phyloP scores from a whole-genome alignment of 2,888 invertebrate genomes.

The Drosophila rellima region DNA sequence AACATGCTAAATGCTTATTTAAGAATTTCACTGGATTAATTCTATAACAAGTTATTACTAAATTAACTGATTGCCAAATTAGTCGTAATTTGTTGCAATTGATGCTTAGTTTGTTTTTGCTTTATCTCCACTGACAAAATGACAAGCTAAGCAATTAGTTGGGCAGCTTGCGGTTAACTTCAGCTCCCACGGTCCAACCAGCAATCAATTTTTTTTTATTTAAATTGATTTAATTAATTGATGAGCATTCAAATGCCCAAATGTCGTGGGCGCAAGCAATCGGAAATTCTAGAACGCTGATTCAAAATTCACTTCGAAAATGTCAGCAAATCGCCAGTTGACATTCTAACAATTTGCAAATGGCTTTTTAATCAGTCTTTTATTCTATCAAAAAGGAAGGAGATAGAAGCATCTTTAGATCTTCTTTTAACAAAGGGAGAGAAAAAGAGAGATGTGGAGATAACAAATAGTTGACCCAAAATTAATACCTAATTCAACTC shows the following conservation, averaged over 20 bases:
- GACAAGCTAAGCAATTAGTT: conserved; percentile 58
- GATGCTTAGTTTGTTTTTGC: conserved; percentile 48
- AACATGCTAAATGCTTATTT: conserved; percentile 25
- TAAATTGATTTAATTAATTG: conserved; percentile 73
- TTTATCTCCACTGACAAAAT: conserved; percentile 44
- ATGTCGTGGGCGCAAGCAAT: conserved; percentile 52
- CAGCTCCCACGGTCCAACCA: conserved; percentile 63
- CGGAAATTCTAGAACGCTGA: conserved; percentile 66
- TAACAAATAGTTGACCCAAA: not conserved
- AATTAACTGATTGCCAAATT: conserved; percentile 45
- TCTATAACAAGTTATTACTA: conserved; percentile 56
- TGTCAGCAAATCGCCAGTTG: conserved; percentile 35
- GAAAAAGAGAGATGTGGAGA: not conserved
- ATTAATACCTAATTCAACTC: not conserved
- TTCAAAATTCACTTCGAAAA: conserved; percentile 48
- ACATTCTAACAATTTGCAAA: conserved; percentile 12
- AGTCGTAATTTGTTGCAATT: conserved; percentile 47
- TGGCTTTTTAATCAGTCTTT: conserved; percentile 9
- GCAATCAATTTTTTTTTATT: conserved; percentile 60
- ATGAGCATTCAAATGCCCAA: conserved; percentile 40
- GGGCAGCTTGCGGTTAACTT: conserved; percentile 41
- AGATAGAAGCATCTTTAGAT: not conserved
- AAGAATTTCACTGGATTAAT: conserved; percentile 4
- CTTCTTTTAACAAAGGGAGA: not conserved
- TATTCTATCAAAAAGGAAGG: not conserved